These are phyloP conservation scores for Setophaga kirtlandii DNA, from an alignment of 2,113 vertebrate species.

Conservation along the genomic window DNA sequence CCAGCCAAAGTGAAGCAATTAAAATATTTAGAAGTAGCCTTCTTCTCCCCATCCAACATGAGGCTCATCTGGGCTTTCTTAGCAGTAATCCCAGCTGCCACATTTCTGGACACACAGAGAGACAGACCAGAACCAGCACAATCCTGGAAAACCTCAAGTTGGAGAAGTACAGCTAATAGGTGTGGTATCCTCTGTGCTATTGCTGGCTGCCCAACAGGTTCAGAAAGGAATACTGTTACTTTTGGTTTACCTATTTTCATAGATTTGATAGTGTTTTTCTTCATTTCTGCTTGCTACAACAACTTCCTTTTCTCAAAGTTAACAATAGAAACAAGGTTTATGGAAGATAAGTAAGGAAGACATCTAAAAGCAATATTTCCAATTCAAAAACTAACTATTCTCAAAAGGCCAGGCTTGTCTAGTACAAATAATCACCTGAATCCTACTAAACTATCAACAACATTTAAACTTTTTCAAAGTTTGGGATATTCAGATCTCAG, in stretches of 20 bases:
- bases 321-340: not conserved
- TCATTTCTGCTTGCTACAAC: not conserved
- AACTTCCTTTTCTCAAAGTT: not conserved
- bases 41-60: not conserved
- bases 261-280: not conserved
- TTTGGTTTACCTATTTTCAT: not conserved
- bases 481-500: not conserved
- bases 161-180: not conserved
- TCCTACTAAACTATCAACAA: not conserved
- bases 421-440: not conserved
- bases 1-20: constrained; percentile 9
- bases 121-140: not conserved
- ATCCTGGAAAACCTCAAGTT: not conserved
- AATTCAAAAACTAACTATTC: not conserved
- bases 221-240: not conserved
- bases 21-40: constrained; percentile 37
- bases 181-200: not conserved
- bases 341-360: not conserved
- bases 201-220: not conserved
- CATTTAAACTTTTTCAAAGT: not conserved
- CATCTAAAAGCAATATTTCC: not conserved
- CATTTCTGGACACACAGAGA: not conserved
- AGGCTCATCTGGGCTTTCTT: not conserved
- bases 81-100: not conserved
- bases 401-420: not conserved